A percentile compares a stretch with the other conserved stretches of the same genome.
These are phyloP conservation scores for Crotalus tigris DNA, from an alignment of 2,113 vertebrate genomes.

Conservation along the genomic window DNA sequence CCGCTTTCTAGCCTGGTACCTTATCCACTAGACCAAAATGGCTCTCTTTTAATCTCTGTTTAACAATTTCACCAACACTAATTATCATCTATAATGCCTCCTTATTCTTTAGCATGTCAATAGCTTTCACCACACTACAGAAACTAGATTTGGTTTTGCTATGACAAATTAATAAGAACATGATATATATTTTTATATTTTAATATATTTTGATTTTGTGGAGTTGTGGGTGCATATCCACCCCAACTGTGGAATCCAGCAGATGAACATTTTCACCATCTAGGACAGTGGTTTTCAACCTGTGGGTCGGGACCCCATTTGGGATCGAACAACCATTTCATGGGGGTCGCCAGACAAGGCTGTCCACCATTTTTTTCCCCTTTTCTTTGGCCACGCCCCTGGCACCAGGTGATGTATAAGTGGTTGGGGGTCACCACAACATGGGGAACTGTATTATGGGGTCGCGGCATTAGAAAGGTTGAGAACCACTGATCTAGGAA, in stretches of 20 bases:
- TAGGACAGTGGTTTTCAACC: no score
- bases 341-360: no score
- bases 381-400: no score
- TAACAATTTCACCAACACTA: neutral
- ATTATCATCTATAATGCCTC: neutral
- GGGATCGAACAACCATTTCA: no score
- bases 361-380: no score
- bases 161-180: neutral
- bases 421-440: no score
- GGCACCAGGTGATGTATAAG: no score
- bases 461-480: no score
- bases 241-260: neutral
- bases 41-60: neutral
- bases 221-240: neutral
- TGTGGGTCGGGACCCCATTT: no score
- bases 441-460: no score
- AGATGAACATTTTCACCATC: accelerated
- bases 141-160: neutral
- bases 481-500: no score
- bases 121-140: neutral
- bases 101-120: neutral
- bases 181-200: no score
- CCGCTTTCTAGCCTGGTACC: neutral
- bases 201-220: neutral
- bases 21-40: neutral